Conservation (phyloP, 1,140 invertebrate genomes). For the Drosophila arizonae region DNA sequence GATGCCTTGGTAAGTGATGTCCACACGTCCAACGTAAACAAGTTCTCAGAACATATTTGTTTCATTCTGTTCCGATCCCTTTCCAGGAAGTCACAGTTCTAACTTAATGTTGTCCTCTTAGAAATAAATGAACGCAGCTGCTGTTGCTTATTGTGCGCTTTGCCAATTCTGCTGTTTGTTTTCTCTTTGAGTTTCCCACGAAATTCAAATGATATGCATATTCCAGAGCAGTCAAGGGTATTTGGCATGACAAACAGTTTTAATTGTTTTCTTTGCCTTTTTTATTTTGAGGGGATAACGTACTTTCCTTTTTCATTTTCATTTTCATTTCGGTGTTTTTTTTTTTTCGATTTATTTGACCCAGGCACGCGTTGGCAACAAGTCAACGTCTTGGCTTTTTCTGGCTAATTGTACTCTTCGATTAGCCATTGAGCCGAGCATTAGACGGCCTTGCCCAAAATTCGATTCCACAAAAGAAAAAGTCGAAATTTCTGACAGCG, state of each 20-base stretch:
- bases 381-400: constrained; percentile 38
- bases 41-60: no score
- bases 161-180: no score
- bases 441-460: constrained; percentile 57
- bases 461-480: constrained; percentile 44
- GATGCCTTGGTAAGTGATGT: neutral
- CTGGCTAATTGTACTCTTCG: constrained; percentile 62
- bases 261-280: constrained; percentile 19
- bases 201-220: neutral
- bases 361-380: constrained; percentile 58
- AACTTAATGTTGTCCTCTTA: no score
- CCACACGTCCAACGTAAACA: neutral
- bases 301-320: neutral
- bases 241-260: constrained; percentile 6
- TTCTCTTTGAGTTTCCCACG: neutral
- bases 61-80: no score
- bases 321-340: constrained; percentile 3
- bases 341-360: constrained; percentile 45
- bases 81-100: no score
- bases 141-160: no score
- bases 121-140: no score
- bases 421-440: constrained; percentile 42
- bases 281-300: neutral
- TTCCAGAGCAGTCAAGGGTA: neutral
- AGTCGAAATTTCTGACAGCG: constrained; percentile 13